Evolutionary conservation across 2,797 vertebrate genomes (phyloP).

Genomic region (Chiloscyllium punctatum): DNA sequence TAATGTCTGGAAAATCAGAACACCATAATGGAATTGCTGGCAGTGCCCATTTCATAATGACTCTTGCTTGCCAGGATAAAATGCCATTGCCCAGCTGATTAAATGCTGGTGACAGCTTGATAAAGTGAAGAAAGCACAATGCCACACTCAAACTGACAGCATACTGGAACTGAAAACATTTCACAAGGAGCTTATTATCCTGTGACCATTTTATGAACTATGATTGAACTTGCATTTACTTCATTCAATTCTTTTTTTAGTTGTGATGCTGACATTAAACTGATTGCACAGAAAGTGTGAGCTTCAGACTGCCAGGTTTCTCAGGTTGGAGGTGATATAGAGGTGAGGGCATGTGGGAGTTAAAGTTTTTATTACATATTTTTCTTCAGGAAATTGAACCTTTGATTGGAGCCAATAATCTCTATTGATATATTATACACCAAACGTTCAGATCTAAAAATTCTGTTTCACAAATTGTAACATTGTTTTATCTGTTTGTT

Average conservation of each 20-base stretch:
- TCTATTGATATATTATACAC: not conserved
- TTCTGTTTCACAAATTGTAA: not conserved
- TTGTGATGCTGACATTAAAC: not conserved
- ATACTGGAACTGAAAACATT: not conserved
- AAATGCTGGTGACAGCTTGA: constrained; percentile 26
- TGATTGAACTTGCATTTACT: constrained; percentile 12
- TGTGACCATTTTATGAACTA: constrained; percentile 1
- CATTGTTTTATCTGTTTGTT: not conserved
- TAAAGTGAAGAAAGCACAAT: constrained; percentile 19
- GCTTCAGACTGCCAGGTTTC: not conserved
- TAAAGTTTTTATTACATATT: not conserved
- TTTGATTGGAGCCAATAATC: not conserved
- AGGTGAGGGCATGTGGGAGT: not conserved
- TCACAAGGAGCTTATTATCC: not conserved
- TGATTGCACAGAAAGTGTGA: not conserved
- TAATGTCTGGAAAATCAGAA: not conserved
- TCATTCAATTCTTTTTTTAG: not conserved
- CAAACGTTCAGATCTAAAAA: not conserved
- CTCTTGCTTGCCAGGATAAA: not conserved
- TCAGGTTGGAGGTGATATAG: not conserved
- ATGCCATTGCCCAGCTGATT: constrained; percentile 11
- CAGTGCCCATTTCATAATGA: not conserved
- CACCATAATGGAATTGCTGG: not conserved
- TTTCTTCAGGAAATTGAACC: not conserved
- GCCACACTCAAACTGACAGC: not conserved